Conservation (phyloP, 2,797 vertebrate species). For the Sebastes alutus region DNA sequence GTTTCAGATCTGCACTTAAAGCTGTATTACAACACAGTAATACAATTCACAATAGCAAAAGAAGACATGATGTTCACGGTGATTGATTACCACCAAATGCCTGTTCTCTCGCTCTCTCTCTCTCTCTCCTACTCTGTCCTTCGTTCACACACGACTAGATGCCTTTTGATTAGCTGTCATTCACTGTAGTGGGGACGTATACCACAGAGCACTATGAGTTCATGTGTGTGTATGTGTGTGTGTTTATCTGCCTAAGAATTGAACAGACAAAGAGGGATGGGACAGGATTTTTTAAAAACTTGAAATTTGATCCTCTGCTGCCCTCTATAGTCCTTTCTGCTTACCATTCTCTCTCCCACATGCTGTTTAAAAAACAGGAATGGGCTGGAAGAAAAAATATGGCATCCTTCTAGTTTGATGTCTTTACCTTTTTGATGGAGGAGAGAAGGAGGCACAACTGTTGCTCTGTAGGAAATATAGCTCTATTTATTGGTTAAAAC, state of each 20-base stretch:
- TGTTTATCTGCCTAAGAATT: background rate
- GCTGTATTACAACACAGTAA: background rate
- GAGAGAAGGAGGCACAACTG: background rate
- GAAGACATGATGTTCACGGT: conserved; percentile 1
- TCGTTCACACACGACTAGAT: conserved; percentile 1
- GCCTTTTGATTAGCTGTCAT: conserved; percentile 3
- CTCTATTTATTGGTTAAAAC: background rate
- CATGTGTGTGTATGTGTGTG: background rate
- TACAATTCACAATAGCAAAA: background rate
- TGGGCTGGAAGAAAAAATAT: background rate
- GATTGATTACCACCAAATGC: conserved; percentile 8
- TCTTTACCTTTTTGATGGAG: background rate
- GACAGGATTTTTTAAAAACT: background rate
- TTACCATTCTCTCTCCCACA: background rate
- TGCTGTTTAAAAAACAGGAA: background rate
- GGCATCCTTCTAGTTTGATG: conserved; percentile 1
- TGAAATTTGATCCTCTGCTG: conserved; percentile 46
- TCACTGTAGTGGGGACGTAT: background rate
- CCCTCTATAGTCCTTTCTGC: conserved; percentile 21
- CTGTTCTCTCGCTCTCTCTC: background rate
- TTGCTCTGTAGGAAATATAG: background rate
- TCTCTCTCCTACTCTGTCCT: background rate
- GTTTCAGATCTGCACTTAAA: conserved; percentile 3
- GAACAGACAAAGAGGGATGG: background rate
- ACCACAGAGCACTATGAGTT: background rate